These are phyloP conservation scores for Microhierax caerulescens DNA, from an alignment of 2,797 vertebrate genomes.

Conservation along the genomic window DNA sequence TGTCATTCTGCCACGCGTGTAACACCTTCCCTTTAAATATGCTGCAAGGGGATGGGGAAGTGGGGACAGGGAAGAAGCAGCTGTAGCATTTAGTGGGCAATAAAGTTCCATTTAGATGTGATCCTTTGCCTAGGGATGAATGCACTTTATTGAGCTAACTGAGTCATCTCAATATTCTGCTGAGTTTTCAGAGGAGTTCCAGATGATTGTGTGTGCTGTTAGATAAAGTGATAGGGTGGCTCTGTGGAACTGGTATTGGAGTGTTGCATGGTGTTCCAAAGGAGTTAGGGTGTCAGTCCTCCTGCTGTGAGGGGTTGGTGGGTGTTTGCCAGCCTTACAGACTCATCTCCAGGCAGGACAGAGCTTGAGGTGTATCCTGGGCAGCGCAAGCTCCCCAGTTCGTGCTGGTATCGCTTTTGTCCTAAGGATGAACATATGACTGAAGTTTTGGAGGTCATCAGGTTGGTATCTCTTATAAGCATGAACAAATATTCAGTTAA, in stretches of 20 bases:
- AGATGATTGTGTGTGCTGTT: neutral
- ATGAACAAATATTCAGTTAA: neutral
- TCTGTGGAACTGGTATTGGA: neutral
- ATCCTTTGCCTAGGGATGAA: neutral
- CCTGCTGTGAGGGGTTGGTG: neutral
- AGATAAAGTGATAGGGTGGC: neutral
- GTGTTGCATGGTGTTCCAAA: neutral
- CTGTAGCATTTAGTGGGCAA: neutral
- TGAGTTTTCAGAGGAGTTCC: neutral
- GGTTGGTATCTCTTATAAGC: neutral
- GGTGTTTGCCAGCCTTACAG: neutral
- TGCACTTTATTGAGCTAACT: neutral
- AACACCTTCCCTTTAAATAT: neutral
- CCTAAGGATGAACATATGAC: neutral
- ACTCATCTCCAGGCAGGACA: neutral
- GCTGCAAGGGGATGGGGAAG: neutral
- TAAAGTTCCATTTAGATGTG: neutral
- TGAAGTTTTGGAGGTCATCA: neutral
- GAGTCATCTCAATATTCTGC: neutral
- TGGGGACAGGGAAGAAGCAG: neutral
- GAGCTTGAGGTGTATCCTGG: neutral
- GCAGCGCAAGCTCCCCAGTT: neutral
- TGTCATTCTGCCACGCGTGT: accelerated
- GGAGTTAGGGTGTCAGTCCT: accelerated
- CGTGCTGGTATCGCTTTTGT: neutral